phyloP scores from a whole-genome alignment of 2,888 invertebrate species.

The Xestia rhomboidea region DNA sequence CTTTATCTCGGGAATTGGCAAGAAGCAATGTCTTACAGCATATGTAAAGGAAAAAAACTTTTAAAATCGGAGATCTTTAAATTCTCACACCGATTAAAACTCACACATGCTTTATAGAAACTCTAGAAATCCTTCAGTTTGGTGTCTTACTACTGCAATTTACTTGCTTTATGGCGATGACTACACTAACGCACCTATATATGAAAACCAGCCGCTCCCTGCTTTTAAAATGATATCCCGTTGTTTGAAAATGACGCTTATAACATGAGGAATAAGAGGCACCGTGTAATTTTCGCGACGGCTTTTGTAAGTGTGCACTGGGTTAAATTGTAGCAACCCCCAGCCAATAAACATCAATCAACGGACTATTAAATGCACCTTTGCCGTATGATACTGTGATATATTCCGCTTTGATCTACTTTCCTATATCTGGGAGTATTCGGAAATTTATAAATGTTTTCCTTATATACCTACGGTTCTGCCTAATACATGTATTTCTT shows the following conservation, averaged over 20 bases:
- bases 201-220: conserved; percentile 53
- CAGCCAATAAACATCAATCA: conserved; percentile 85
- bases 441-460: neutral
- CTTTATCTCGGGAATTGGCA: too few relatives aligned
- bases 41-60: too few relatives aligned
- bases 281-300: neutral
- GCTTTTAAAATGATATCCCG: neutral
- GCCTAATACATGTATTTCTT: neutral
- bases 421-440: neutral
- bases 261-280: neutral
- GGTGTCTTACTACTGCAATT: conserved; percentile 28
- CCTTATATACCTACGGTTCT: neutral
- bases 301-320: conserved; percentile 43
- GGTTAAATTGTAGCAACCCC: conserved; percentile 72
- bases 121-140: neutral
- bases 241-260: conserved; percentile 52
- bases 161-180: conserved; percentile 43
- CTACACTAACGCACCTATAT: conserved; percentile 68
- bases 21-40: too few relatives aligned
- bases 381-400: conserved; percentile 75
- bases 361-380: conserved; percentile 84
- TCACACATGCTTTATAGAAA: neutral
- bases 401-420: conserved; percentile 69
- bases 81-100: neutral
- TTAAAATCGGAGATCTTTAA: too few relatives aligned